phyloP scores from a whole-genome alignment of 1,140 invertebrate genomes.

The Saccostrea echinata region DNA sequence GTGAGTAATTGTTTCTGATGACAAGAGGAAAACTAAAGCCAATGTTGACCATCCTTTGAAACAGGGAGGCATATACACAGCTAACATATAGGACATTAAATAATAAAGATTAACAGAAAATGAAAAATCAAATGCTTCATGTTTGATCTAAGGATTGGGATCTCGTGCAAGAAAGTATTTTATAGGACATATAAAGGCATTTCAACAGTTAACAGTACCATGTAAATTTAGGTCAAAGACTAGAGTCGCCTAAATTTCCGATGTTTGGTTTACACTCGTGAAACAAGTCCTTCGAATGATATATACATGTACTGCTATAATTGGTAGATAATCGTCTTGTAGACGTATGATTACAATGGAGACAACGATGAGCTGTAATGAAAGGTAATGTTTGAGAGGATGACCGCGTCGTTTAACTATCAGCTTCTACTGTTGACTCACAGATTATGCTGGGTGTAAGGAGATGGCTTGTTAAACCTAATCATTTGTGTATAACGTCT shows the following conservation, averaged over 20 bases:
- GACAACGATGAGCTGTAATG: background rate
- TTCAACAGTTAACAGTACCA: background rate
- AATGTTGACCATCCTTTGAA: background rate
- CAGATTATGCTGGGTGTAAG: background rate
- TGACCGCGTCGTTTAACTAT: background rate
- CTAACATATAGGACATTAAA: background rate
- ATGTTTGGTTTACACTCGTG: slow-evolving; percentile 14
- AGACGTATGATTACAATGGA: background rate
- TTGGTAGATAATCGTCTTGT: background rate
- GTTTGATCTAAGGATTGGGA: background rate
- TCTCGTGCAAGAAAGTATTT: background rate
- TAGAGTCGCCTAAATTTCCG: background rate
- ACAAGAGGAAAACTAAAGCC: background rate
- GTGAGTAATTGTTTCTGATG: background rate
- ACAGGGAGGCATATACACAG: too few species aligned
- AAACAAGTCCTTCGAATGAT: background rate
- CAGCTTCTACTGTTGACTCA: slow-evolving; percentile 1
- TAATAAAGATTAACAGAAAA: background rate
- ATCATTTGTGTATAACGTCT: background rate
- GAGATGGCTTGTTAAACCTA: background rate
- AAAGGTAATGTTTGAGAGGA: slow-evolving; percentile 20
- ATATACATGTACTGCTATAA: too few species aligned
- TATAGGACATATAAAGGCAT: background rate
- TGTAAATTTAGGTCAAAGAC: slow-evolving; percentile 8
- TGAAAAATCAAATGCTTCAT: background rate